phyloP scores from a whole-genome alignment of 2,888 invertebrate species.

The Callyntrura guangdongensis region DNA sequence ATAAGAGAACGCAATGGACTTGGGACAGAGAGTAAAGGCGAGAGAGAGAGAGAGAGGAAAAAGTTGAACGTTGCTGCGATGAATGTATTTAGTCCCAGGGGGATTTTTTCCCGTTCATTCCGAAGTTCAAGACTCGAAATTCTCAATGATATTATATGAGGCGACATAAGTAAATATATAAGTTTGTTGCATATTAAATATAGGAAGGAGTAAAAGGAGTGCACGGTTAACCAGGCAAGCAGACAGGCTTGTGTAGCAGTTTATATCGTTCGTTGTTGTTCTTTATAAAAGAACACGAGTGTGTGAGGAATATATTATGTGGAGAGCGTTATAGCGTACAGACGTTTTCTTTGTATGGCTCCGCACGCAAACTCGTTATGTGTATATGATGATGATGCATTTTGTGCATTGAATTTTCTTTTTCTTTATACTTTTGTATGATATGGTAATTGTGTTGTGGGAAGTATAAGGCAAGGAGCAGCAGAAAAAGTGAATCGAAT shows the following conservation, averaged over 20 bases:
- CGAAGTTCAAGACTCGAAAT: constrained; percentile 79
- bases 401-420: constrained; percentile 32
- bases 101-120: constrained; percentile 79
- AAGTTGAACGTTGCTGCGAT: constrained; percentile 57
- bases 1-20: constrained; percentile 35
- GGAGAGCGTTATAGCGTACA: not conserved
- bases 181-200: constrained; percentile 14
- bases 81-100: constrained; percentile 75
- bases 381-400: not conserved
- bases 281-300: not conserved
- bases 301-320: constrained; percentile 26
- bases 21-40: constrained; percentile 9
- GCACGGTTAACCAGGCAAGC: constrained; percentile 28
- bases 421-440: constrained; percentile 14
- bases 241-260: not conserved
- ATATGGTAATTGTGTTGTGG: constrained; percentile 47
- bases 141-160: constrained; percentile 75
- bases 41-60: constrained; percentile 33
- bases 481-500: constrained; percentile 71
- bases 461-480: constrained; percentile 19
- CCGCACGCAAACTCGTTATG: constrained; percentile 51
- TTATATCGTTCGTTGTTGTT: not conserved
- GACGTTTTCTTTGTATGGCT: not conserved
- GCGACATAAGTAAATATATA: constrained; percentile 30
- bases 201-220: constrained; percentile 13